Evolutionary conservation across 2,888 invertebrate genomes (phyloP), one percentile per base, ranked within the genome.

Genomic region (Drosophila mercatorum): DNA sequence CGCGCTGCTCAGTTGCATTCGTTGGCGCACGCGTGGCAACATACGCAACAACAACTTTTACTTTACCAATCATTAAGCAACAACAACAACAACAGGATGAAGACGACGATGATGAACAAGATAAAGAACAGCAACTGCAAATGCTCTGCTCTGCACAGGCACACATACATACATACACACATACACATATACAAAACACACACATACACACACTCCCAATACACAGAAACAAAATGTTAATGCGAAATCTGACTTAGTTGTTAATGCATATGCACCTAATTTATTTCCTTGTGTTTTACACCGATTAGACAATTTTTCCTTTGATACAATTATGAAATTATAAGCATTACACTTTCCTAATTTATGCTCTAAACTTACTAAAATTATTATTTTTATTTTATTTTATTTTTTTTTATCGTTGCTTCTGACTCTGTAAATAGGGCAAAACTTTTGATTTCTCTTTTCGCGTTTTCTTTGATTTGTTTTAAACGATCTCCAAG

Each of bases 1-100:
- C 8, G 88, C 78, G 17, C 80, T 88, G 59, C 79, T 88, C 43
- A 90, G 89, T 65, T 90, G 86, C 74, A 89, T 85, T 41, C 88
- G 75, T 69, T 88, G 89, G 90, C 88, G 89, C 47, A 90, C 82
- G 47, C 88, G 83, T 64, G 90, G 82, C 81, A 85, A 81, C 69
- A 90, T 88, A 72, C 86, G 82, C 58, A 86, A 88, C 73, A 78
- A 81, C 55, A 82, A 80, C 55, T 86, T 86, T 77, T 84, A 89
- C 72, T 89, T 87, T 68, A 84, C 80, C 68, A 90, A 88, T 78
- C 90, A 90, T 66, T 86, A 76, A 47, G 41, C 53, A 75, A 69
- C 53, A 78, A 66, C 70, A 81, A 76, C 22, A 22, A 22, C 28
- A 28, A 28, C 4, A 28, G 28, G 74, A 79, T 66, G 67, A 75